Conservation (phyloP, 2,888 invertebrate genomes). For the Hydropsyche betteni region DNA sequence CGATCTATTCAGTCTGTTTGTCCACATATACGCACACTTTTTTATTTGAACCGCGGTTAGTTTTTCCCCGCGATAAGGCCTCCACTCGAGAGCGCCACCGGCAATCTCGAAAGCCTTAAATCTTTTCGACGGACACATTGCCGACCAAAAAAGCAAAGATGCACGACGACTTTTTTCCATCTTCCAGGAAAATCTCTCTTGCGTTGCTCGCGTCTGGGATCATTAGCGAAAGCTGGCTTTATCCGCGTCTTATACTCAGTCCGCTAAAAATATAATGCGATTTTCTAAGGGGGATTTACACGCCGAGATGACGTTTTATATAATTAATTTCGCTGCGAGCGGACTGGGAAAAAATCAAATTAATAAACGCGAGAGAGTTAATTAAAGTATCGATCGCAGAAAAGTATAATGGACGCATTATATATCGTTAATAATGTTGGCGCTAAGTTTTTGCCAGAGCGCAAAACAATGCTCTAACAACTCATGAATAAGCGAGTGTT, state of each 20-base stretch:
- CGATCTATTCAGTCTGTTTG: no score
- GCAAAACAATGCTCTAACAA: constrained; percentile 23
- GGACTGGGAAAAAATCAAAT: no score
- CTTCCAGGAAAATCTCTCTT: constrained; percentile 14
- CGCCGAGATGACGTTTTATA: constrained; percentile 1
- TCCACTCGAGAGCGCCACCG: background rate
- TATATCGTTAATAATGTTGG: background rate
- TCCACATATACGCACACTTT: no score
- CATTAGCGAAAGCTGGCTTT: constrained; percentile 30
- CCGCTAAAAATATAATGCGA: constrained; percentile 21
- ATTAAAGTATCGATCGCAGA: no score
- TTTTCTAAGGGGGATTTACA: constrained; percentile 12
- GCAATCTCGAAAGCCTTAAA: constrained; percentile 36
- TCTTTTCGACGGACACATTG: constrained; percentile 34
- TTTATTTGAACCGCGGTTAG: no score
- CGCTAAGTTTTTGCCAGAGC: no score
- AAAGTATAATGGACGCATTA: no score
- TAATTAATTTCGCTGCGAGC: constrained; percentile 1
- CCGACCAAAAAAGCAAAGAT: constrained; percentile 26
- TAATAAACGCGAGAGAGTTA: no score
- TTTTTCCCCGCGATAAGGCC: constrained; percentile 21
- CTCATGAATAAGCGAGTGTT: constrained; percentile 30
- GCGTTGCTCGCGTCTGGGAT: constrained; percentile 11
- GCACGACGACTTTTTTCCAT: background rate
- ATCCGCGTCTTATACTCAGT: background rate